phyloP scores from a whole-genome alignment of 2,888 invertebrate genomes.

The Meandrusa payeni region DNA sequence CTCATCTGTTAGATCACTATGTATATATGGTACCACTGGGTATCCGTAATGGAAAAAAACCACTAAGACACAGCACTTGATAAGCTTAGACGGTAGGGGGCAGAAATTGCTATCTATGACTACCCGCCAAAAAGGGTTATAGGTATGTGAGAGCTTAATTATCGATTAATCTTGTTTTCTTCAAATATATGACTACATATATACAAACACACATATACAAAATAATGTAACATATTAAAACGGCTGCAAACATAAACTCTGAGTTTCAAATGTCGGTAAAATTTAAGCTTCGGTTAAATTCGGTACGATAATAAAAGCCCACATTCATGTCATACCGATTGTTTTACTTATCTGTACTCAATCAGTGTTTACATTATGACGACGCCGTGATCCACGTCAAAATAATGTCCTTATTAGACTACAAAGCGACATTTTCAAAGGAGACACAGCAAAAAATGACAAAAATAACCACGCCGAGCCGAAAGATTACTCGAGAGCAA shows the following conservation, averaged over 20 bases:
- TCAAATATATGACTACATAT: no score
- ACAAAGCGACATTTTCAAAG: conserved; percentile 74
- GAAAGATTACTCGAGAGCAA: conserved; percentile 72
- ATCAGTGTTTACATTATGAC: conserved; percentile 77
- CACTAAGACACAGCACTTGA: no score
- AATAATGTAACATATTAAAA: no score
- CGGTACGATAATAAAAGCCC: conserved; percentile 40
- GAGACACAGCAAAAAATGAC: conserved; percentile 72
- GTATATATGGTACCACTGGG: no score
- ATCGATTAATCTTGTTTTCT: no score
- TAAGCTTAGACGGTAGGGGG: no score
- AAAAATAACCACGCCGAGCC: conserved; percentile 63
- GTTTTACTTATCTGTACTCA: conserved; percentile 75
- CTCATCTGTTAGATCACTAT: no score
- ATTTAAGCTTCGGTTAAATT: conserved; percentile 7
- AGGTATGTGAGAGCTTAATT: no score
- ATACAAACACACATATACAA: no score
- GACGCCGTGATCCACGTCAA: conserved; percentile 72
- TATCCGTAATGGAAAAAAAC: no score
- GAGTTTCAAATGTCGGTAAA: conserved; percentile 12
- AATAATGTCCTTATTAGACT: conserved; percentile 79
- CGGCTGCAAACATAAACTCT: conserved; percentile 4
- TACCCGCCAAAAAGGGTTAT: no score
- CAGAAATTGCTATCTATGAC: no score
- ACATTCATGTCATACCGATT: conserved; percentile 55